phyloP scores from a whole-genome alignment of 2,113 vertebrate species.

The Cynocephalus volans region DNA sequence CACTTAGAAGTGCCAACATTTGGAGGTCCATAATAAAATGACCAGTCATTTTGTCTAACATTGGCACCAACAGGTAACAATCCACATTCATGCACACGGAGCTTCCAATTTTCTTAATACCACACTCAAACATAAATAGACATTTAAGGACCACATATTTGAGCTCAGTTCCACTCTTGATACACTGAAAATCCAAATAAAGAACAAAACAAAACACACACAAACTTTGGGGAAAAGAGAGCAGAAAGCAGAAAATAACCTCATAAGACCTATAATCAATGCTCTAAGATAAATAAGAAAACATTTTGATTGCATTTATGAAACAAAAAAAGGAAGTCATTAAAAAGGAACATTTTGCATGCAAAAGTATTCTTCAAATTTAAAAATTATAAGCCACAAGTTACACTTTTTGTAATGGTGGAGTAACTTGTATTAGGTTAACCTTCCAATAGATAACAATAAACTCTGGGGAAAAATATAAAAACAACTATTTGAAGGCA shows the following conservation, averaged over 20 bases:
- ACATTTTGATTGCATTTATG: neutral
- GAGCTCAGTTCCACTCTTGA: neutral
- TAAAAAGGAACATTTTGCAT: neutral
- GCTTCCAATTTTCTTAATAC: neutral
- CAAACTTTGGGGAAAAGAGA: neutral
- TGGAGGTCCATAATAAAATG: neutral
- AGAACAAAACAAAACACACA: neutral
- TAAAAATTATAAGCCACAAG: neutral
- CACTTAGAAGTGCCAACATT: neutral
- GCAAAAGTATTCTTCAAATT: constrained; percentile 14
- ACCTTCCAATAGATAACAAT: neutral
- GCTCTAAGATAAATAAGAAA: constrained; percentile 33
- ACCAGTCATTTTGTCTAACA: neutral
- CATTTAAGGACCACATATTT: neutral
- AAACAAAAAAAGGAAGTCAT: neutral
- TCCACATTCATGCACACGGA: neutral
- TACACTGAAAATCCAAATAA: neutral
- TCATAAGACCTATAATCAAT: neutral
- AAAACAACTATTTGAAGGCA: neutral
- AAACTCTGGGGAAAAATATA: neutral
- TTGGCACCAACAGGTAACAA: neutral
- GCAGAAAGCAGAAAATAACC: neutral
- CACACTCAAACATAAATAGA: neutral
- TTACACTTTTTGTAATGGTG: neutral
- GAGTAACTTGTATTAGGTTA: neutral